Conservation (phyloP, 2,888 invertebrate species). For the Drosophila colorata region DNA sequence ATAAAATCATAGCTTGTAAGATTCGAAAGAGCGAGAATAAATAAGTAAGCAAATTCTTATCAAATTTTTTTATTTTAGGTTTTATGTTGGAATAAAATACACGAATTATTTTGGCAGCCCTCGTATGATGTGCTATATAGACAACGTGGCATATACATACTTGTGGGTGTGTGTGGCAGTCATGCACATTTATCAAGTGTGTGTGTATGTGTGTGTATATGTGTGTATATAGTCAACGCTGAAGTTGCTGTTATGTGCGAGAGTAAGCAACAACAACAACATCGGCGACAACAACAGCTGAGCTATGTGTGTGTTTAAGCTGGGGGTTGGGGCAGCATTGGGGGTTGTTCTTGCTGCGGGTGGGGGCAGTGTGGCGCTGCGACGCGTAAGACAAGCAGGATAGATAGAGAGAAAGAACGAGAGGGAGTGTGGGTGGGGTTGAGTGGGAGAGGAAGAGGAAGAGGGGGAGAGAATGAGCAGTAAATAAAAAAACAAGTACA, state of each 20-base stretch:
- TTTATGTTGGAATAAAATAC: neutral
- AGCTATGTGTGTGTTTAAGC: constrained; percentile 16
- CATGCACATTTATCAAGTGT: constrained; percentile 76
- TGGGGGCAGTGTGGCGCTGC: constrained; percentile 23
- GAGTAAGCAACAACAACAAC: constrained; percentile 24
- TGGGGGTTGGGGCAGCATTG: constrained; percentile 43
- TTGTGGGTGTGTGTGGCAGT: constrained; percentile 36
- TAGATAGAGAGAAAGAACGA: constrained; percentile 13
- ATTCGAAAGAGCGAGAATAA: too few species aligned
- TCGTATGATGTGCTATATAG: constrained; percentile 60
- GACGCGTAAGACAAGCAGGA: constrained; percentile 45
- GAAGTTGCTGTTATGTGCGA: constrained; percentile 56
- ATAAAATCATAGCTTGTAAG: too few species aligned
- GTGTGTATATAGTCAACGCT: constrained; percentile 47
- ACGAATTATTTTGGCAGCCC: constrained; percentile 24
- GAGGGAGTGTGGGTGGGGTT: constrained; percentile 2
- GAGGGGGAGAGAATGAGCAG: constrained; percentile 32
- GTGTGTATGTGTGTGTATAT: constrained; percentile 27
- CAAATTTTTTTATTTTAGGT: neutral
- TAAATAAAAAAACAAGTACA: constrained; percentile 73
- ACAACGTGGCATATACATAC: constrained; percentile 44
- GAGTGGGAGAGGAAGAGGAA: neutral
- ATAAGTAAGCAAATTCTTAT: neutral
- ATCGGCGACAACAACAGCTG: constrained; percentile 30
- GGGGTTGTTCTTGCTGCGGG: constrained; percentile 34